Conservation (phyloP, 2,113 vertebrate species). For the Melanotaenia duboulayi region DNA sequence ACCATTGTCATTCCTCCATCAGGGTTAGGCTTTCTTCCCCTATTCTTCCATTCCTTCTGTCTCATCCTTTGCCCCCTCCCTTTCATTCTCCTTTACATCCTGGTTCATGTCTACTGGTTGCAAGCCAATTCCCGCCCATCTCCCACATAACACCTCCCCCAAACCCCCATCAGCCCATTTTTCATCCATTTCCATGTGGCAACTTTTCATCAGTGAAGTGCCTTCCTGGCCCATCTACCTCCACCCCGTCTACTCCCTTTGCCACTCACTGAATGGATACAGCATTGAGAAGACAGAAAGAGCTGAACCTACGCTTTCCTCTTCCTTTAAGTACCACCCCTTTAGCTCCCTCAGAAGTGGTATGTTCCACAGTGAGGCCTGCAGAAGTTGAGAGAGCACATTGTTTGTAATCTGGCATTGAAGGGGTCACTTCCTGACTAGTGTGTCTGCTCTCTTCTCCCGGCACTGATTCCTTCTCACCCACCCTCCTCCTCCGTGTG, state of each 20-base stretch:
- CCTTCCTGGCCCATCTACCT: slow-evolving; percentile 69
- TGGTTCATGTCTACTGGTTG: slow-evolving; percentile 69
- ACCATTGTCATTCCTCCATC: slow-evolving; percentile 68
- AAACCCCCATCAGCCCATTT: slow-evolving; percentile 61
- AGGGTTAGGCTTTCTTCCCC: slow-evolving; percentile 65
- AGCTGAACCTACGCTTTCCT: slow-evolving; percentile 50
- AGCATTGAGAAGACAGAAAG: slow-evolving; percentile 54
- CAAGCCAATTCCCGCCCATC: slow-evolving; percentile 65
- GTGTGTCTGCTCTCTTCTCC: slow-evolving; percentile 74
- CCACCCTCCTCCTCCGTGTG: slow-evolving; percentile 49
- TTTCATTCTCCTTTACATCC: slow-evolving; percentile 52
- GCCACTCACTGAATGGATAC: slow-evolving; percentile 71
- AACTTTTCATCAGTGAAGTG: slow-evolving; percentile 81
- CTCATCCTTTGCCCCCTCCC: slow-evolving; percentile 51
- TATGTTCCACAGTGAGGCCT: slow-evolving; percentile 76
- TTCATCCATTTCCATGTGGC: slow-evolving; percentile 77
- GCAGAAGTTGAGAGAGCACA: slow-evolving; percentile 84
- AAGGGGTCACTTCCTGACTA: slow-evolving; percentile 88
- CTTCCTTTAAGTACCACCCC: slow-evolving; percentile 69
- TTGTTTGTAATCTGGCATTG: slow-evolving; percentile 85
- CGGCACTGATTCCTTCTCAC: slow-evolving; percentile 66
- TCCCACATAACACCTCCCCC: slow-evolving; percentile 31
- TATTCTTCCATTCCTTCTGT: slow-evolving; percentile 56
- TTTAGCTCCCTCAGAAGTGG: slow-evolving; percentile 74
- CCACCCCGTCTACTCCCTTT: slow-evolving; percentile 59